These are phyloP conservation scores for Tetanocera ferruginea DNA, from an alignment of 2,888 invertebrate genomes.

Conservation along the genomic window DNA sequence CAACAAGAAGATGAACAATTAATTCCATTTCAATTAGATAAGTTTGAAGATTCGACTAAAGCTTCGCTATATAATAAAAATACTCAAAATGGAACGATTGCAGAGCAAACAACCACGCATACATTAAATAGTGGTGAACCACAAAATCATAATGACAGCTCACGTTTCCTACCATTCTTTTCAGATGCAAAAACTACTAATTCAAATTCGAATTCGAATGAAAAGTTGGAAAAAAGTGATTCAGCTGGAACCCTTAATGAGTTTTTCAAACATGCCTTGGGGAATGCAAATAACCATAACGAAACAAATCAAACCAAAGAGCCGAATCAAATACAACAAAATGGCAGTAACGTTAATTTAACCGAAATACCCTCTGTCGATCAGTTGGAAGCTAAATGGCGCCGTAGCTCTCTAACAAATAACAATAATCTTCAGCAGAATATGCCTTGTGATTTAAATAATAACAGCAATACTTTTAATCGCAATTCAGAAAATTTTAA, in stretches of 20 bases:
- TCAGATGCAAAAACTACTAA: conserved; percentile 34
- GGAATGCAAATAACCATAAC: conserved; percentile 44
- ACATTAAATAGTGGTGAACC: background rate
- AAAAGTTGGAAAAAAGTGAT: conserved; percentile 49
- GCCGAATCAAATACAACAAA: conserved; percentile 1
- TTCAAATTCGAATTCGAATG: conserved; percentile 19
- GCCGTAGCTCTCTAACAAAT: conserved; percentile 55
- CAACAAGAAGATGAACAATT: conserved; percentile 47
- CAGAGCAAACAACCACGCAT: conserved; percentile 31
- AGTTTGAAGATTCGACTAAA: conserved; percentile 48
- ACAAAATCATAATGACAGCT: conserved; percentile 43
- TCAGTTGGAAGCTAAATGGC: conserved; percentile 66
- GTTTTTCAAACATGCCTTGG: conserved; percentile 63
- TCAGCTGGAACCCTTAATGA: conserved; percentile 63
- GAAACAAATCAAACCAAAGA: background rate
- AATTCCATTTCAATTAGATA: conserved; percentile 53
- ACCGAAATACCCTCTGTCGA: conserved; percentile 63
- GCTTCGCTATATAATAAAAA: background rate
- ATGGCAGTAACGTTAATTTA: conserved; percentile 41
- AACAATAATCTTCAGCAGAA: conserved; percentile 30
- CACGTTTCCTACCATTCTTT: conserved; percentile 52
- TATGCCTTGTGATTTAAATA: conserved; percentile 43
- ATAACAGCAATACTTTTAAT: conserved; percentile 46
- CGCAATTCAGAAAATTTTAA: conserved; percentile 61
- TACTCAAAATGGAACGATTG: conserved; percentile 28